A percentile compares a stretch with the other conserved stretches of the same genome.
phyloP scores from a whole-genome alignment of 2,888 invertebrate genomes.

The Andrena praecox region DNA sequence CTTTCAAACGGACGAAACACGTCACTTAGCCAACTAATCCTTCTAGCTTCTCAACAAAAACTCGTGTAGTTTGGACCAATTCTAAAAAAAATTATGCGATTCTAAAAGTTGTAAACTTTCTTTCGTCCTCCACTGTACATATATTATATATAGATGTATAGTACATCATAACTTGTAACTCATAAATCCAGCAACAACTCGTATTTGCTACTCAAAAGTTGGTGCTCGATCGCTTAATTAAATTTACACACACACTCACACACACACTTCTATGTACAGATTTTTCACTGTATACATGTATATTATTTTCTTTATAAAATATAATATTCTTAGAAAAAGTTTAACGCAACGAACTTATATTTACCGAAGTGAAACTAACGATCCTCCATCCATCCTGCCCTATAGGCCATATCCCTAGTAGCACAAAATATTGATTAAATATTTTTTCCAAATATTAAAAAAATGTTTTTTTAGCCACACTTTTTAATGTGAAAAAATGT shows the following conservation, averaged over 20 bases:
- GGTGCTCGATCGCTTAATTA: constrained; percentile 15
- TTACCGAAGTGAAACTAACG: background rate
- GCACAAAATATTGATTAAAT: too few species aligned
- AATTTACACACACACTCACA: background rate
- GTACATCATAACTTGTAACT: background rate
- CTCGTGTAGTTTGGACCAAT: too few species aligned
- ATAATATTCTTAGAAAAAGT: background rate
- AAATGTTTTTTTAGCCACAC: too few species aligned
- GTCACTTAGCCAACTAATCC: too few species aligned
- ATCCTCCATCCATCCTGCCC: background rate
- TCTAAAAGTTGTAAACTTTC: too few species aligned
- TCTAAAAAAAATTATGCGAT: too few species aligned
- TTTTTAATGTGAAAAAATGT: too few species aligned
- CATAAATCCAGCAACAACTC: background rate
- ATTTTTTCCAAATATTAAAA: too few species aligned
- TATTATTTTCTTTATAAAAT: constrained; percentile 4
- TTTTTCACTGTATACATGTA: background rate
- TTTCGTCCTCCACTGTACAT: too few species aligned
- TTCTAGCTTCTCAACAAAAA: too few species aligned
- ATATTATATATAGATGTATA: background rate
- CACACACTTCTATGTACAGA: background rate
- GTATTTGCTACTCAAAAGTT: background rate
- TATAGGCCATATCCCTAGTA: too few species aligned
- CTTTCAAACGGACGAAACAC: too few species aligned
- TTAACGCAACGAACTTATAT: background rate